Evolutionary conservation across 2,888 invertebrate species (phyloP).

Genomic region (Pristionchus mayeri): DNA sequence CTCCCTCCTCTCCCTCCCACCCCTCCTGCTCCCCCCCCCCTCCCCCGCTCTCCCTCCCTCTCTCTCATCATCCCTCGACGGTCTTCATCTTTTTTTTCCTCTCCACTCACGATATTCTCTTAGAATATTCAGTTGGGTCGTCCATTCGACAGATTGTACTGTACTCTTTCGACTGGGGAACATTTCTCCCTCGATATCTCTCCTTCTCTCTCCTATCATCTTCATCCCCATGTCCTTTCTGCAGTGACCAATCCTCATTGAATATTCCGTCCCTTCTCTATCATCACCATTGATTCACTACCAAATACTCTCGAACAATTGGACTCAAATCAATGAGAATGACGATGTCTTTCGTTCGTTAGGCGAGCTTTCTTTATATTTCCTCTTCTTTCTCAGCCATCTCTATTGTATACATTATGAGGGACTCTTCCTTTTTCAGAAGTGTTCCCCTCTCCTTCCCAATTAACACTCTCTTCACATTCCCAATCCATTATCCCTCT

Average conservation of each 20-base stretch:
- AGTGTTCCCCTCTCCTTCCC: not conserved
- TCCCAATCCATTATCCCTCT: not conserved
- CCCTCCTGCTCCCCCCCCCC: no score
- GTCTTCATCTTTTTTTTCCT: not conserved
- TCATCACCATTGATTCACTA: not conserved
- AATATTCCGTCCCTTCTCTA: conserved; percentile 6
- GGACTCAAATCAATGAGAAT: no score
- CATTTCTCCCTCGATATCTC: not conserved
- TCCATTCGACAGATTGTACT: not conserved
- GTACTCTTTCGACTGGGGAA: no score
- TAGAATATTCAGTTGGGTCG: not conserved
- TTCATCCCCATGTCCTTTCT: not conserved
- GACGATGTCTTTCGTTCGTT: not conserved
- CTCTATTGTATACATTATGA: conserved; percentile 29
- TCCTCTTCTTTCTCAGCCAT: not conserved
- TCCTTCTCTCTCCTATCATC: conserved; percentile 8
- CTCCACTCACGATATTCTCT: not conserved
- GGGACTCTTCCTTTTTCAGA: not conserved
- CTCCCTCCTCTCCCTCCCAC: no score
- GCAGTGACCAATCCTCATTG: conserved; percentile 14
- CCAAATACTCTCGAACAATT: no score
- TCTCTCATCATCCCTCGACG: not conserved
- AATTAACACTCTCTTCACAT: not conserved
- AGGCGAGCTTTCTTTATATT: no score
- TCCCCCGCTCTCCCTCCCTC: not conserved